These are phyloP conservation scores for Dendrocincla fuliginosa DNA, from an alignment of 2,797 vertebrate genomes.

Conservation along the genomic window DNA sequence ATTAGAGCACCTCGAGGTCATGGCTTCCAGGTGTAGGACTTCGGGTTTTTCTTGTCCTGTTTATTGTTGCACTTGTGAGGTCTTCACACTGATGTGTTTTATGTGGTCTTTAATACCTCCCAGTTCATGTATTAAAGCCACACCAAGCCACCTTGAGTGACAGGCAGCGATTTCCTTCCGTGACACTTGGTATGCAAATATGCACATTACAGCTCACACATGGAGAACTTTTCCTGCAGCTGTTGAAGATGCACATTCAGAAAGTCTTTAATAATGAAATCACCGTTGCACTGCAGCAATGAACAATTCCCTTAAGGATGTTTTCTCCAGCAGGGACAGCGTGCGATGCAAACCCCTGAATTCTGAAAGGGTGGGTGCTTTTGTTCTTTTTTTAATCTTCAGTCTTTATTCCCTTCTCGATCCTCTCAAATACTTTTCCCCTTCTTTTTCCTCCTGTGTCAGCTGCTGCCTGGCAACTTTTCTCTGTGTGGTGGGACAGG, in stretches of 20 bases:
- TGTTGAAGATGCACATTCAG: constrained; percentile 26
- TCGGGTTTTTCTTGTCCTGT: background rate
- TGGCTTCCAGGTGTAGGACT: background rate
- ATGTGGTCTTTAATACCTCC: background rate
- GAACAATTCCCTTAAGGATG: constrained; percentile 33
- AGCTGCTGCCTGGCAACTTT: constrained; percentile 78
- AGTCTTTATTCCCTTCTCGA: background rate
- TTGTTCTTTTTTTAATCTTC: constrained; percentile 10
- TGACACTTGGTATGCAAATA: background rate
- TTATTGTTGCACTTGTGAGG: background rate
- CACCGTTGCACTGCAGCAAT: background rate
- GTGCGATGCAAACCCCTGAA: background rate
- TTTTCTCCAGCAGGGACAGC: constrained; percentile 1
- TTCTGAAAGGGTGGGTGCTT: background rate
- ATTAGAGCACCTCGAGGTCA: background rate
- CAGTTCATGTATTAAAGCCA: constrained; percentile 8
- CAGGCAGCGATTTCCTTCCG: background rate
- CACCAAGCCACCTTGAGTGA: background rate
- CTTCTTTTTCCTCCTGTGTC: constrained; percentile 57
- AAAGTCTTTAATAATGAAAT: constrained; percentile 30
- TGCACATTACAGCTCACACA: constrained; percentile 18
- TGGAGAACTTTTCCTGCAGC: constrained; percentile 38
- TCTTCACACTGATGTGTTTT: background rate
- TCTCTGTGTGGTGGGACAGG: constrained; percentile 58
- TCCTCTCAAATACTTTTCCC: background rate